Percentiles rank a stretch among this genome's conserved stretches.
Evolutionary conservation across 2,888 invertebrate species (phyloP).

Genomic region (Hylaea fasciaria): DNA sequence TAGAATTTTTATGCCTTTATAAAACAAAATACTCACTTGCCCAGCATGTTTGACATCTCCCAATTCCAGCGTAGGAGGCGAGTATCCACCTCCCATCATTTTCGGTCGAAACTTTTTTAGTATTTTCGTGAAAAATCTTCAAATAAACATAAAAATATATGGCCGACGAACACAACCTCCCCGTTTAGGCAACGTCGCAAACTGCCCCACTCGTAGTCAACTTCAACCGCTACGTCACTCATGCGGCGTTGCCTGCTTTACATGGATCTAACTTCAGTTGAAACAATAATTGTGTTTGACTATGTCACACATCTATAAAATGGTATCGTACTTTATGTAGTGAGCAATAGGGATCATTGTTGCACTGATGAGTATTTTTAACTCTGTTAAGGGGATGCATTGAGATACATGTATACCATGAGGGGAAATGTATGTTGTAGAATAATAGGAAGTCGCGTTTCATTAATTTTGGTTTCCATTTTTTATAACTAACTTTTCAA

Average conservation of each 20-base stretch:
- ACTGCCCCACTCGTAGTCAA: slow-evolving; percentile 65
- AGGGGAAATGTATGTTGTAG: neutral
- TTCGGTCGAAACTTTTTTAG: slow-evolving; percentile 51
- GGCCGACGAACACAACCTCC: slow-evolving; percentile 55
- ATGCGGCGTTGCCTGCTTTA: slow-evolving; percentile 72
- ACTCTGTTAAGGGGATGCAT: slow-evolving; percentile 50
- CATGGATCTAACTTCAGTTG: slow-evolving; percentile 60
- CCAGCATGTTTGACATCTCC: slow-evolving; percentile 95
- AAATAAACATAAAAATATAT: slow-evolving; percentile 49
- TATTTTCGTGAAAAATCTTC: slow-evolving; percentile 36
- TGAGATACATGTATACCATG: no score
- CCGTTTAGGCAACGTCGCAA: slow-evolving; percentile 46
- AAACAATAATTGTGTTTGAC: slow-evolving; percentile 58
- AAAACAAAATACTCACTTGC: slow-evolving; percentile 85
- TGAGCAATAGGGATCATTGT: fast-evolving
- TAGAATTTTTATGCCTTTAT: slow-evolving; percentile 7
- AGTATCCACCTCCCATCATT: slow-evolving; percentile 92
- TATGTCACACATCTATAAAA: slow-evolving; percentile 42
- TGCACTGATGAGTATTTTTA: neutral
- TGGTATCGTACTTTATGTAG: slow-evolving; percentile 28
- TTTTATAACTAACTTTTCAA: no score
- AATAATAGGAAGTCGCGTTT: no score
- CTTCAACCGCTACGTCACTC: slow-evolving; percentile 59
- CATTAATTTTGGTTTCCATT: no score
- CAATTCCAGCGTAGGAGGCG: slow-evolving; percentile 88